Conservation (phyloP, 2,113 vertebrate genomes). For the Nansenia antarctica region DNA sequence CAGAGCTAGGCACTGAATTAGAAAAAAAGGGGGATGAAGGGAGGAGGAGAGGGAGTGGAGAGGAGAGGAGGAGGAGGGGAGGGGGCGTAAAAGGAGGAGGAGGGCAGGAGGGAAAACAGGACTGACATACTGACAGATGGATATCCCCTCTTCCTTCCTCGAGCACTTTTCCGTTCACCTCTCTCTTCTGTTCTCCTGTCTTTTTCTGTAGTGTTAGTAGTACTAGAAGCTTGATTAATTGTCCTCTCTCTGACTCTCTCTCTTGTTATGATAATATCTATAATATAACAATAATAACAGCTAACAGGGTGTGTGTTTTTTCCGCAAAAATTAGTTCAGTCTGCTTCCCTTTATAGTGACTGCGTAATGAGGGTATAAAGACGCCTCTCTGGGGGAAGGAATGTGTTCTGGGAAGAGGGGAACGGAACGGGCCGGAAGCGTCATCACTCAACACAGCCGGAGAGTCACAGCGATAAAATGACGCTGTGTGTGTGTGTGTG, state of each 20-base stretch:
- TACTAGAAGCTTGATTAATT: slow-evolving; percentile 75
- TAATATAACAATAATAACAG: slow-evolving; percentile 75
- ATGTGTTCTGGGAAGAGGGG: slow-evolving; percentile 50
- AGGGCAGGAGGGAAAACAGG: slow-evolving; percentile 20
- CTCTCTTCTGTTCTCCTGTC: slow-evolving; percentile 56
- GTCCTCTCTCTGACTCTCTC: slow-evolving; percentile 74
- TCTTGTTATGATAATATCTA: slow-evolving; percentile 72
- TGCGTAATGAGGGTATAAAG: slow-evolving; percentile 66
- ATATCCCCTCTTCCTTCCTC: slow-evolving; percentile 51
- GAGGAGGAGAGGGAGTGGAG: slow-evolving; percentile 50
- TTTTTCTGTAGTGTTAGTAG: slow-evolving; percentile 70
- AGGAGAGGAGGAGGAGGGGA: slow-evolving; percentile 46
- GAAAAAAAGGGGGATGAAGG: slow-evolving; percentile 47
- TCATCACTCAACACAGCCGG: slow-evolving; percentile 39
- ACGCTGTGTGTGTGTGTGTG: slow-evolving; percentile 30
- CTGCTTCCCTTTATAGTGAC: slow-evolving; percentile 77
- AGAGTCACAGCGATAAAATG: slow-evolving; percentile 46
- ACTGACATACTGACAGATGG: slow-evolving; percentile 3
- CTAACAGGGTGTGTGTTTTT: slow-evolving; percentile 75
- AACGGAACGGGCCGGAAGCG: slow-evolving; percentile 39
- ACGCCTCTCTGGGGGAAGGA: slow-evolving; percentile 58
- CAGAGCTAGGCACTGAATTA: slow-evolving; percentile 61
- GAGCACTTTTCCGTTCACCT: slow-evolving; percentile 40
- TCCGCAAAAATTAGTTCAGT: slow-evolving; percentile 67
- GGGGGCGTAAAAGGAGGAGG: slow-evolving; percentile 19